Conservation (phyloP, 1,140 invertebrate genomes). For the Macrosteles quadrilineatus region DNA sequence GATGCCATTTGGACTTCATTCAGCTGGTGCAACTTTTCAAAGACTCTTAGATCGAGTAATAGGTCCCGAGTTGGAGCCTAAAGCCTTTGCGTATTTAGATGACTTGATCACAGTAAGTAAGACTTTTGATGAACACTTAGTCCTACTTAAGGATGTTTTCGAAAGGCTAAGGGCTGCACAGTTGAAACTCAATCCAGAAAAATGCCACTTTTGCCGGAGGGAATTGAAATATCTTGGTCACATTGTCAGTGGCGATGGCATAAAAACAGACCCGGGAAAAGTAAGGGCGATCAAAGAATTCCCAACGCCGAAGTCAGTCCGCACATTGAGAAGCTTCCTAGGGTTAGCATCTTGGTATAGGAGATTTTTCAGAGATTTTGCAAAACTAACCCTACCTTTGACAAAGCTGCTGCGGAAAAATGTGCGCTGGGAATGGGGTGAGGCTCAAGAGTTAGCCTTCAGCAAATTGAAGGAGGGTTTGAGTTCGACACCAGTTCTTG, state of each 20-base stretch:
- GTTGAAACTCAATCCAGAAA: slow-evolving; percentile 44
- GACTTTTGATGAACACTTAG: slow-evolving; percentile 42
- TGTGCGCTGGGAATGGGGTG: slow-evolving; percentile 34
- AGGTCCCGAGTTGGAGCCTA: slow-evolving; percentile 26
- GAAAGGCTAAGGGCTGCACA: slow-evolving; percentile 37
- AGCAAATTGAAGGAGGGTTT: slow-evolving; percentile 40
- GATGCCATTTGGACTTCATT: too few relatives aligned
- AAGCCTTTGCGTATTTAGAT: slow-evolving; percentile 41
- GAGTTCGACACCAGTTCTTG: too few relatives aligned
- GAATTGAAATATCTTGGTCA: too few relatives aligned
- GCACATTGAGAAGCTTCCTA: slow-evolving; percentile 38
- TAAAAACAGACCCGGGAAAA: slow-evolving; percentile 47
- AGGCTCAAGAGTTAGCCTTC: too few relatives aligned
- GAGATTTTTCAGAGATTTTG: slow-evolving; percentile 48
- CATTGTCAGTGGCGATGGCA: slow-evolving; percentile 43
- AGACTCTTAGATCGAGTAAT: slow-evolving; percentile 42
- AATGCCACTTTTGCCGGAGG: slow-evolving; percentile 47
- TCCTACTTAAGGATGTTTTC: slow-evolving; percentile 39
- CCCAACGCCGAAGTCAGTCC: slow-evolving; percentile 38
- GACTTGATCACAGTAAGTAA: too few relatives aligned
- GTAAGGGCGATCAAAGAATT: slow-evolving; percentile 45
- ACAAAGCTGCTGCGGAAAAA: slow-evolving; percentile 43
- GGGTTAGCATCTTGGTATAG: slow-evolving; percentile 47
- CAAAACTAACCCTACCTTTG: too few relatives aligned
- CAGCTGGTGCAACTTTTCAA: too few relatives aligned